Evolutionary conservation across 2,888 invertebrate genomes (phyloP).

Genomic region (Harpagoxenus sublaevis): DNA sequence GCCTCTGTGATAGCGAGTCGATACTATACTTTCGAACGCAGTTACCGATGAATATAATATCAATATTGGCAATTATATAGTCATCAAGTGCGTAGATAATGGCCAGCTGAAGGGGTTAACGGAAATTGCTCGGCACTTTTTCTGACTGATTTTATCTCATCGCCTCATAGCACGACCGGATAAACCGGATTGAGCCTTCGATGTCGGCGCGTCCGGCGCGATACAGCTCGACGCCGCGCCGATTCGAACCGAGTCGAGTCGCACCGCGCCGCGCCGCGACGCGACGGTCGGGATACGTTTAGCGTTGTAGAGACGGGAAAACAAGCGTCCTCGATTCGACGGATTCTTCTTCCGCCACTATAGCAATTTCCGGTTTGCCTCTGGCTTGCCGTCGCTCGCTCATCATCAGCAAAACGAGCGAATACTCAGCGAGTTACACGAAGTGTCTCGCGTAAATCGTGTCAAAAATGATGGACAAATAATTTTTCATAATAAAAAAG

Average conservation of each 20-base stretch:
- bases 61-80: slow-evolving; percentile 37
- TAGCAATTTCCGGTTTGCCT: slow-evolving; percentile 71
- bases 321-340: slow-evolving; percentile 73
- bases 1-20: not conserved
- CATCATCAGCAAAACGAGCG: slow-evolving; percentile 23
- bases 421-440: not conserved
- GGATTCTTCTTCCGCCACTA: slow-evolving; percentile 71
- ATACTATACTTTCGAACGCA: slow-evolving; percentile 3
- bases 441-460: slow-evolving; percentile 11
- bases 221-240: slow-evolving; percentile 5
- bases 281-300: slow-evolving; percentile 59
- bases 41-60: slow-evolving; percentile 23
- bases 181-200: slow-evolving; percentile 72
- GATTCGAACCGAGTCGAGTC: not conserved
- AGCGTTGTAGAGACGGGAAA: slow-evolving; percentile 70
- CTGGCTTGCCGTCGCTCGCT: slow-evolving; percentile 47
- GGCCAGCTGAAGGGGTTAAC: slow-evolving; percentile 33
- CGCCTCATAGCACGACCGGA: slow-evolving; percentile 64
- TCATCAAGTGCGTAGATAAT: slow-evolving; percentile 47
- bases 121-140: slow-evolving; percentile 53
- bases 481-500: not conserved
- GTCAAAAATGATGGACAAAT: not conserved
- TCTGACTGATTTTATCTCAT: slow-evolving; percentile 63
- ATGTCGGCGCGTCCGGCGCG: slow-evolving; percentile 56
- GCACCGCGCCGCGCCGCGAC: not conserved